Base-by-base conservation (phyloP, 1,140 invertebrate species). In the Maniola jurtina region DNA sequence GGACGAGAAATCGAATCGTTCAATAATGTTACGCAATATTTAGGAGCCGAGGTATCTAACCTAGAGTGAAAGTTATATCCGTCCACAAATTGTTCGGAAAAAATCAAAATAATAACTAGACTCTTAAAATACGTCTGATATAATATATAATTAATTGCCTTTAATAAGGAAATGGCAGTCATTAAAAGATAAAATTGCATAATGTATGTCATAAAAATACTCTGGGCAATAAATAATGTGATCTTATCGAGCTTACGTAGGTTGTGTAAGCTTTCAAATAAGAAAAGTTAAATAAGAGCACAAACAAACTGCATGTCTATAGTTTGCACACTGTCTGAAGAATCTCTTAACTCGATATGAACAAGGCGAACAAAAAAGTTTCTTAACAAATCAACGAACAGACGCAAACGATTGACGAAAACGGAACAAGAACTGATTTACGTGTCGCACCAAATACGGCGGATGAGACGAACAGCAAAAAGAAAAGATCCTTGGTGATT, bases 351-450 rank as follows among this genome's bases (percentile, higher is more conserved):
- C 7, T 38, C 6, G 6, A 38, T 11, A 38, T 11, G 6, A 38
- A 38, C 38, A 38, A 38, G 38, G 38, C 2, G 10, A 16, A 16
- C 14, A n/a, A 50, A 50, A 55, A 55, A 55, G 16, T 25, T 25
- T 25, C 13, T 9, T 25, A 55, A 55, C 52, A 55, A 55, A 55
- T 55, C 33, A 55, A 55, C 6, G 33, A 13, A 45, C 7, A 13
- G 25, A 55, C 13, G 34, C 52, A 34, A 42, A 42, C 9, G 38
- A 48, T 6, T 33, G 45, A 62, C 16, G 45, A 56, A 72, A 55
- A 64, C 67, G 64, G 59, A 62, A 80, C 76, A 73, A 81, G 71
- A 81, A 71, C 61, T 82, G 75, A 80, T 75, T 80, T 77, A 80
- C 63, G 57, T 45, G 34, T 71, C 33, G 61, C 71, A 13, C 64